These are phyloP conservation scores for Enteromius trimaculatus DNA, from an alignment of 2,797 vertebrate species.

Conservation along the genomic window DNA sequence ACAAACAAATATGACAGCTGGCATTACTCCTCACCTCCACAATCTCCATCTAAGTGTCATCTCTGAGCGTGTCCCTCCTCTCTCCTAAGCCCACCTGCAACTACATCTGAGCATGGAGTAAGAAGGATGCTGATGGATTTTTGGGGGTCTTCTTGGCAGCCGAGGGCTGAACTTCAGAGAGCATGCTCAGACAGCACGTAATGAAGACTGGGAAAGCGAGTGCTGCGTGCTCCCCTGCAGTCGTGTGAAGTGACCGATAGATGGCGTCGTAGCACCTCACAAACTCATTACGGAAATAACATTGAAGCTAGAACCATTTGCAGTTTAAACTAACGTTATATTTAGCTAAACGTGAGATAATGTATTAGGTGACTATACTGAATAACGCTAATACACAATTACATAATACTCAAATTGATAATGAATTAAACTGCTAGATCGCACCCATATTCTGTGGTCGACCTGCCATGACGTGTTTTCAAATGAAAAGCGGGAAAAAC, in stretches of 20 bases:
- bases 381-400: background rate
- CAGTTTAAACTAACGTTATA: background rate
- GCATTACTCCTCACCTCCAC: constrained; percentile 70
- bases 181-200: constrained; percentile 61
- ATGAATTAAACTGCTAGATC: background rate
- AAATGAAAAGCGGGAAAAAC: background rate
- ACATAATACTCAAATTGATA: background rate
- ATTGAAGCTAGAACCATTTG: background rate
- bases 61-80: constrained; percentile 59
- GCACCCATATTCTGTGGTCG: background rate
- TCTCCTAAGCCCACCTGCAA: constrained; percentile 66
- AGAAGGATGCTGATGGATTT: constrained; percentile 47
- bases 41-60: constrained; percentile 74
- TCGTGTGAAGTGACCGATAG: constrained; percentile 40
- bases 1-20: constrained; percentile 15
- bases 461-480: background rate
- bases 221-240: constrained; percentile 37
- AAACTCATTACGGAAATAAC: background rate
- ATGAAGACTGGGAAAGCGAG: constrained; percentile 73
- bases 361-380: background rate
- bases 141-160: constrained; percentile 48
- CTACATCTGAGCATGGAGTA: constrained; percentile 61
- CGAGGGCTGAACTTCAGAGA: constrained; percentile 56
- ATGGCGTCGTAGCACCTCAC: constrained; percentile 33
- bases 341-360: background rate